Evolutionary conservation across 2,888 invertebrate species (phyloP), one percentile per base, ranked within the genome.

Genomic region (Ornithoptera alexandrae): DNA sequence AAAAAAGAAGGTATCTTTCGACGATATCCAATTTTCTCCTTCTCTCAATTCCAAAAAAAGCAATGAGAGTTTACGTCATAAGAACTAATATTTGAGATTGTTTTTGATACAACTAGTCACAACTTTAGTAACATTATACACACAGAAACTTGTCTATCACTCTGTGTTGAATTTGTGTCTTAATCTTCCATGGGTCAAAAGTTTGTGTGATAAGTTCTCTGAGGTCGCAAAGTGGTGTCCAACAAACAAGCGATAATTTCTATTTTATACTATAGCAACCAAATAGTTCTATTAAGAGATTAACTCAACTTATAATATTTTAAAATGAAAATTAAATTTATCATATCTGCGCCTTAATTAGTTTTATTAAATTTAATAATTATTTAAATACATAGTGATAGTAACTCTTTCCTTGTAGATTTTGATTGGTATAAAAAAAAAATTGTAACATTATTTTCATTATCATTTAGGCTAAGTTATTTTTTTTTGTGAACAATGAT

Each of bases 221-320:
- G 53, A 67, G 30, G 39, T 53, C 30, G 24, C 15, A 30, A 50
- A 50, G 22, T 62, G 30, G 60, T 60, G 66, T 50, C 53, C 53
- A 61, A 67, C 61, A 61, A 67, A 67, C 67, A 67, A 67, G 67
- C 30, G 53, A 67, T 61, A 67, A 67, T 67, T 67, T 63, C 53
- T 12, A 56, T 61, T 67, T 36, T 53, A 61, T 53, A 17, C 53
- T 22, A 61, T 46, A 50, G 53, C 30, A 61, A 61, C 20, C 36
- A n/a, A 53, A 53, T 53, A 61, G 39, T 61, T 67, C 30, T 61
- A 24, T 61, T 22, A 67, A 61, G 30, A 60, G 60, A 66, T 66
- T 60, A 30, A 57, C n/a, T 53, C 15, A 53, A 18, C 42, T 50
- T 50, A 18, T 50, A 15, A 18, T 18, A 17, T 18, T 50, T 50